Conservation (phyloP, 2,888 invertebrate genomes). For the Portevinia maculata region DNA sequence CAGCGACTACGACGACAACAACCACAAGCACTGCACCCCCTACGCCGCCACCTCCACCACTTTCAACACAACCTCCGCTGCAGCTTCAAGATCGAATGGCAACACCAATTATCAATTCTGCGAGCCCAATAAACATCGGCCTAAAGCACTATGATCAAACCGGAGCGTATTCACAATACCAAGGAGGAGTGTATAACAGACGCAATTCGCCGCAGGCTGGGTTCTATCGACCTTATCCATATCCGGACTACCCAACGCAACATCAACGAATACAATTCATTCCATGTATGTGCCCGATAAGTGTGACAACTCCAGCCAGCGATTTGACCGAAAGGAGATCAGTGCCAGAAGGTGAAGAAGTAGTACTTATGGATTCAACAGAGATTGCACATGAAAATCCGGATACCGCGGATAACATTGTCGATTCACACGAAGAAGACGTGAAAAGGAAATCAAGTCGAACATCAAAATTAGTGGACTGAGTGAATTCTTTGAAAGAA, state of each 20-base stretch:
- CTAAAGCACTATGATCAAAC: conserved; percentile 45
- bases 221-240: conserved; percentile 80
- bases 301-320: conserved; percentile 69
- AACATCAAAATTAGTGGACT: background rate
- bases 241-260: conserved; percentile 79
- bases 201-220: conserved; percentile 76
- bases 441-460: conserved; percentile 37
- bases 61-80: conserved; percentile 44
- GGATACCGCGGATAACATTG: conserved; percentile 45
- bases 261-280: conserved; percentile 79
- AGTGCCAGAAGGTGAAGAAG: conserved; percentile 41
- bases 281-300: conserved; percentile 81
- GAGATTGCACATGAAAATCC: conserved; percentile 38
- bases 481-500: background rate
- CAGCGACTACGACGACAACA: conserved; percentile 67
- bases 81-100: conserved; percentile 47
- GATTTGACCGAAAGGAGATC: conserved; percentile 50
- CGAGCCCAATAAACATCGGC: conserved; percentile 27
- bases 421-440: conserved; percentile 31
- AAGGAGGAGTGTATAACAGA: conserved; percentile 77
- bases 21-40: conserved; percentile 68
- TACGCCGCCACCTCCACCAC: conserved; percentile 72
- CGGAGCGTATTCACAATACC: conserved; percentile 56
- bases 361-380: conserved; percentile 32
- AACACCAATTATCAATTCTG: conserved; percentile 46